Percentiles rank a stretch among this genome's conserved stretches.
phyloP scores from a whole-genome alignment of 2,113 vertebrate genomes.

The Ceyx cyanopectus region DNA sequence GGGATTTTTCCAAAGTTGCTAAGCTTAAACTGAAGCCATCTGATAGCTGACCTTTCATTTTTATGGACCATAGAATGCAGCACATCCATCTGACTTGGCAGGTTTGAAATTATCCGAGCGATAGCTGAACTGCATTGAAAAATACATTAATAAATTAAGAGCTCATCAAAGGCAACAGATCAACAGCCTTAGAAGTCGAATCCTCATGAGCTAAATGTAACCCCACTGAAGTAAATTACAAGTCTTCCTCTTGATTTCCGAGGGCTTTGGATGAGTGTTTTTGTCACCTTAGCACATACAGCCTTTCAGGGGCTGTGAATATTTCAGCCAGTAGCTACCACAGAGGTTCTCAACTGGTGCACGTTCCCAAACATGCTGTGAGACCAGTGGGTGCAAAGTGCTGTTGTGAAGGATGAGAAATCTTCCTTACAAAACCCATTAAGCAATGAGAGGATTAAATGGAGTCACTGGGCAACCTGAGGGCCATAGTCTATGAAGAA shows the following conservation, averaged over 20 bases:
- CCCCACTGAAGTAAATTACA: neutral
- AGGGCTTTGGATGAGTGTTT: neutral
- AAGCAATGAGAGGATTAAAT: neutral
- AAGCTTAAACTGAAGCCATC: conserved; percentile 37
- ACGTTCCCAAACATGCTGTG: neutral
- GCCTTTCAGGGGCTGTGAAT: neutral
- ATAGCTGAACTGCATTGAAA: conserved; percentile 18
- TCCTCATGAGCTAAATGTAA: neutral
- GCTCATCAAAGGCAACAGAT: neutral
- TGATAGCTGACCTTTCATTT: conserved; percentile 68
- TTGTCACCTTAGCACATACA: accelerated
- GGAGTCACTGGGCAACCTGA: neutral
- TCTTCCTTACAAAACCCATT: neutral
- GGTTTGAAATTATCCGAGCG: conserved; percentile 21
- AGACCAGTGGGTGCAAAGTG: neutral
- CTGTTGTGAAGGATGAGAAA: neutral
- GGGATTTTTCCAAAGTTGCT: conserved; percentile 24
- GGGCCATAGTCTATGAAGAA: neutral
- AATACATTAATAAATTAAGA: conserved; percentile 1
- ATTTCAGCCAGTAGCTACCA: neutral
- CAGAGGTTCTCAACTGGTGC: neutral
- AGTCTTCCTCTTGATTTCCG: neutral
- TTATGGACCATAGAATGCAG: neutral
- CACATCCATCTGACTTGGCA: conserved; percentile 48
- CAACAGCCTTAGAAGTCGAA: neutral